Percentiles rank a stretch among this genome's conserved stretches.
Conservation (phyloP, 2,113 vertebrate genomes). For the Neogobius melanostomus region DNA sequence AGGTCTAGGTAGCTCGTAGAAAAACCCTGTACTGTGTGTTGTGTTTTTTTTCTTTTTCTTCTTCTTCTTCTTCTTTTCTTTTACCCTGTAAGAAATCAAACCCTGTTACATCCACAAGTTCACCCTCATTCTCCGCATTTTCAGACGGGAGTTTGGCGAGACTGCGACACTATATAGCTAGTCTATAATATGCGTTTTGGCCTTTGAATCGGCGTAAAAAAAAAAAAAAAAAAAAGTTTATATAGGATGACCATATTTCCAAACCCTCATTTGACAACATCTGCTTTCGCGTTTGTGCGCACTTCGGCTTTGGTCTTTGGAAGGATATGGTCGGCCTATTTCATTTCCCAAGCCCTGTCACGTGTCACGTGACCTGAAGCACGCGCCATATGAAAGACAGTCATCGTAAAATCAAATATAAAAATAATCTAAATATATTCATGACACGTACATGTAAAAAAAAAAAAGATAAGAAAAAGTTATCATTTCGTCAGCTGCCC, state of each 20-base stretch:
- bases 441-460: neutral
- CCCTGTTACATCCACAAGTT: conserved; percentile 65
- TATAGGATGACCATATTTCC: conserved; percentile 2
- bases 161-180: neutral
- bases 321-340: conserved; percentile 3
- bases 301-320: neutral
- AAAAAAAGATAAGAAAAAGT: conserved; percentile 1
- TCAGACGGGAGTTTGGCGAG: conserved; percentile 12
- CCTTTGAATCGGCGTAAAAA: neutral
- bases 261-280: neutral
- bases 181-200: neutral
- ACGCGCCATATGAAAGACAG: conserved; percentile 16
- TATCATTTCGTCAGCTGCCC: neutral
- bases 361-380: conserved; percentile 11
- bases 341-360: neutral
- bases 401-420: conserved; percentile 16
- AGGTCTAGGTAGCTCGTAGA: conserved; percentile 38
- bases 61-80: too few species aligned
- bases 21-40: conserved; percentile 61
- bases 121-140: neutral
- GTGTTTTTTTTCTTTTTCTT: conserved; percentile 10
- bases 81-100: conserved; percentile 69
- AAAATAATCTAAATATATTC: neutral
- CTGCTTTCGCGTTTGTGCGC: neutral
- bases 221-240: conserved; percentile 9